Conservation (phyloP, 2,888 invertebrate genomes). For the Acheta domesticus region DNA sequence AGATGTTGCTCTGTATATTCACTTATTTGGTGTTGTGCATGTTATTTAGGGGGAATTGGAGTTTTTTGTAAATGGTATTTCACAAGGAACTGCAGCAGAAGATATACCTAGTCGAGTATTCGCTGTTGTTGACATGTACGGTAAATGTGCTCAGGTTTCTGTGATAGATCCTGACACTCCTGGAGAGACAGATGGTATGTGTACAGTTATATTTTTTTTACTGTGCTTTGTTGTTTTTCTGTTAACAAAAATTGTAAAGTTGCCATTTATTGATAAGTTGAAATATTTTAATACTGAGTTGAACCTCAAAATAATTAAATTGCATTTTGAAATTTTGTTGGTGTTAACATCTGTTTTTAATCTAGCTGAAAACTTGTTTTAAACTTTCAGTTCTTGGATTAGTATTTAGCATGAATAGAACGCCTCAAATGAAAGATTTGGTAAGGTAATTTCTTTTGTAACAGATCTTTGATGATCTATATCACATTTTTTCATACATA, state of each 20-base stretch:
- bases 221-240: background rate
- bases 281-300: too few relatives aligned
- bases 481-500: too few relatives aligned
- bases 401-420: too few relatives aligned
- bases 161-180: slow-evolving; percentile 47
- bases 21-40: slow-evolving; percentile 30
- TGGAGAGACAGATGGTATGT: slow-evolving; percentile 40
- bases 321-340: too few relatives aligned
- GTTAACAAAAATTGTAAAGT: background rate
- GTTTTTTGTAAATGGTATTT: slow-evolving; percentile 84
- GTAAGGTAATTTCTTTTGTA: too few relatives aligned
- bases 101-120: slow-evolving; percentile 71
- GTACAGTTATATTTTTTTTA: background rate
- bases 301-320: background rate
- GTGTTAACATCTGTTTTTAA: too few relatives aligned
- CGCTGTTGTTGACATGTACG: slow-evolving; percentile 78
- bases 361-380: too few relatives aligned
- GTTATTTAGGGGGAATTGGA: slow-evolving; percentile 70
- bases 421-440: too few relatives aligned
- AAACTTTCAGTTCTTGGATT: too few relatives aligned
- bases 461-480: too few relatives aligned
- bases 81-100: slow-evolving; percentile 81
- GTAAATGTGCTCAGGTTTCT: slow-evolving; percentile 77
- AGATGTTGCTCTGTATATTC: slow-evolving; percentile 19
- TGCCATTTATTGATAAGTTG: background rate